These are phyloP conservation scores for Eunapius fragilis DNA, from an alignment of 37 sponge, comb jelly and placozoan species.

Conservation along the genomic window DNA sequence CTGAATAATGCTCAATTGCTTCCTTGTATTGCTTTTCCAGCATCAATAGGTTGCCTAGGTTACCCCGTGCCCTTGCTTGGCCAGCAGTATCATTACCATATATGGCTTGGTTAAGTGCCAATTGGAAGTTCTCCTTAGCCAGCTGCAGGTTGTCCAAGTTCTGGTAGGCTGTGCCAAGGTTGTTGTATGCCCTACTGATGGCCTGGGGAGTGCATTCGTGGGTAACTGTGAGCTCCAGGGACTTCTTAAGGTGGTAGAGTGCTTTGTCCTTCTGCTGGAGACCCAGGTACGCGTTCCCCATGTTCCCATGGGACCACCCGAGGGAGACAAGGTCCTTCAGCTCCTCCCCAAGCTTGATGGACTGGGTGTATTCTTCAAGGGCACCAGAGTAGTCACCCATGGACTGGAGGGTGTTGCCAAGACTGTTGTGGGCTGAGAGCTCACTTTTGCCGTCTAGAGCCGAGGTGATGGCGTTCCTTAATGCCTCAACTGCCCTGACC, in stretches of 20 bases:
- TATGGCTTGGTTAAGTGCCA: constrained; percentile 67
- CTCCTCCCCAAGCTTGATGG: constrained; percentile 35
- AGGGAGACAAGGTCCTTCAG: constrained; percentile 41
- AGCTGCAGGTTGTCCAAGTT: constrained; percentile 36
- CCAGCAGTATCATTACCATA: constrained; percentile 58
- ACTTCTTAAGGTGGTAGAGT: constrained; percentile 49
- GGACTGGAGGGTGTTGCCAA: constrained; percentile 73
- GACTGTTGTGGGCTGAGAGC: constrained; percentile 35
- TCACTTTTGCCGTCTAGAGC: constrained; percentile 31
- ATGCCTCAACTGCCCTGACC: constrained; percentile 24
- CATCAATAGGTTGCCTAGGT: constrained; percentile 77
- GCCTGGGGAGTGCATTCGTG: constrained; percentile 52
- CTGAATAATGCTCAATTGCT: constrained; percentile 63
- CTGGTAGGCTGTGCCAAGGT: constrained; percentile 79
- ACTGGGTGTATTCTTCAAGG: constrained; percentile 43
- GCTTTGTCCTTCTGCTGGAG: constrained; percentile 50
- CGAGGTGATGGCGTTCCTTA: constrained; percentile 17
- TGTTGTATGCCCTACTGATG: constrained; percentile 65
- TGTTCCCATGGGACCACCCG: constrained; percentile 82
- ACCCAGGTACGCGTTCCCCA: constrained; percentile 77
- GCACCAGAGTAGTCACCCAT: constrained; percentile 51
- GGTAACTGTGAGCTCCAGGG: constrained; percentile 46
- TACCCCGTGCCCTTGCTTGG: constrained; percentile 74
- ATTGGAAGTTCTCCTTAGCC: constrained; percentile 64
- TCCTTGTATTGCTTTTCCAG: constrained; percentile 29